phyloP scores from a whole-genome alignment of 2,113 vertebrate species.

The Etia nguti region DNA sequence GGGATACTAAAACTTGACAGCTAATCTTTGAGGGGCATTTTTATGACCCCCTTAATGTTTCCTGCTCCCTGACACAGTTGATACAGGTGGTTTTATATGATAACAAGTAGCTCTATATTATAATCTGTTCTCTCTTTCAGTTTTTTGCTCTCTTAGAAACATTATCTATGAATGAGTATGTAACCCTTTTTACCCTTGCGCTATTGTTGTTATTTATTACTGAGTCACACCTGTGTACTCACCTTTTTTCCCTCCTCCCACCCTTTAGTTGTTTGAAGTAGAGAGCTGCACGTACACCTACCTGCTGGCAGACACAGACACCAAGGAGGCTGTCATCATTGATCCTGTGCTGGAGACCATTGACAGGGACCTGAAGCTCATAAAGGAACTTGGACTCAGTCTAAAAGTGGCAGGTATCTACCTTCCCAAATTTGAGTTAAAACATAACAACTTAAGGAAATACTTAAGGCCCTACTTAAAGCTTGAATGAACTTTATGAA shows the following conservation, averaged over 20 bases:
- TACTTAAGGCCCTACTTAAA: neutral
- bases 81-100: neutral
- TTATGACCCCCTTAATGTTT: too few relatives aligned
- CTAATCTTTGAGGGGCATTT: neutral
- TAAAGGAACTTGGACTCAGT: slow-evolving; percentile 76
- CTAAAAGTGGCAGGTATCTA: slow-evolving; percentile 77
- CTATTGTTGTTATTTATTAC: neutral
- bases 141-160: neutral
- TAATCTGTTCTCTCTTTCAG: neutral
- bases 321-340: slow-evolving; percentile 80
- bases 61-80: neutral
- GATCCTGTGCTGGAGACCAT: slow-evolving; percentile 86
- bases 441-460: neutral
- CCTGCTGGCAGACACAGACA: slow-evolving; percentile 77
- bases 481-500: neutral
- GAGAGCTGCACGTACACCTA: slow-evolving; percentile 86
- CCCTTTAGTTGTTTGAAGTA: slow-evolving; percentile 78
- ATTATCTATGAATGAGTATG: accelerated
- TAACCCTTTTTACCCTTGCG: neutral
- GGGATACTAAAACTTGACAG: neutral
- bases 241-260: neutral
- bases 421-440: neutral
- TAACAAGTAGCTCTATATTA: neutral
- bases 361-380: slow-evolving; percentile 74
- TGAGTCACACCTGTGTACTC: neutral